Conservation (phyloP, 2,888 invertebrate species). For the Eurytoma adleriae region DNA sequence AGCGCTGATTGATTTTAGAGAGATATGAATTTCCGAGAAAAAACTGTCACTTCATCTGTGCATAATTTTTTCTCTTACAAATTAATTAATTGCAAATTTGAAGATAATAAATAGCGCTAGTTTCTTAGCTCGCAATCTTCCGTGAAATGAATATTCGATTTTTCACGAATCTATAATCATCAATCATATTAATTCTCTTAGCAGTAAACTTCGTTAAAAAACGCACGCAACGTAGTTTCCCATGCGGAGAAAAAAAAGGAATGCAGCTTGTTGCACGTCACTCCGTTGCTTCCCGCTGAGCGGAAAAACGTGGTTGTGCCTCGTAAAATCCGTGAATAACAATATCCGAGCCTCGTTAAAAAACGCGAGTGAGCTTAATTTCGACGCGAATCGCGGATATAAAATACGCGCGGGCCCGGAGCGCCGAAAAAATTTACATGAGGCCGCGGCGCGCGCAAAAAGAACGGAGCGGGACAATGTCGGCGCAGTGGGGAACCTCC, state of each 20-base stretch:
- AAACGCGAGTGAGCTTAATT: constrained; percentile 15
- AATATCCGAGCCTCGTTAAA: constrained; percentile 4
- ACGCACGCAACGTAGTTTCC: too few species aligned
- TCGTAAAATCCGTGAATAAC: constrained; percentile 5
- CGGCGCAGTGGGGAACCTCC: constrained; percentile 42
- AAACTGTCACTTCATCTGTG: not conserved
- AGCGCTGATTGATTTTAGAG: constrained; percentile 36
- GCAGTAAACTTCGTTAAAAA: too few species aligned
- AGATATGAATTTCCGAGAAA: not conserved
- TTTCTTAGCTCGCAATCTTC: too few species aligned
- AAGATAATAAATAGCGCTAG: too few species aligned
- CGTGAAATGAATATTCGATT: too few species aligned
- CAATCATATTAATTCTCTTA: too few species aligned
- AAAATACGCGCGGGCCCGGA: constrained; percentile 3
- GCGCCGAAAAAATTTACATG: constrained; percentile 32
- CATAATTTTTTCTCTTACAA: too few species aligned
- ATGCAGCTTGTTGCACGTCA: not conserved
- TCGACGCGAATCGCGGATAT: not conserved
- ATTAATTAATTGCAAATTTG: too few species aligned
- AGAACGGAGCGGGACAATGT: constrained; percentile 36
- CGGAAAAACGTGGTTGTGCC: not conserved
- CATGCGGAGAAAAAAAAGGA: too few species aligned
- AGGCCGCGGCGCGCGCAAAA: constrained; percentile 2
- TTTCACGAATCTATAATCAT: too few species aligned
- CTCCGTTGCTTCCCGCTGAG: not conserved